Percentiles rank a stretch among this genome's conserved stretches.
Conservation (phyloP, 2,797 vertebrate species). For the Epinephelus coioides region DNA sequence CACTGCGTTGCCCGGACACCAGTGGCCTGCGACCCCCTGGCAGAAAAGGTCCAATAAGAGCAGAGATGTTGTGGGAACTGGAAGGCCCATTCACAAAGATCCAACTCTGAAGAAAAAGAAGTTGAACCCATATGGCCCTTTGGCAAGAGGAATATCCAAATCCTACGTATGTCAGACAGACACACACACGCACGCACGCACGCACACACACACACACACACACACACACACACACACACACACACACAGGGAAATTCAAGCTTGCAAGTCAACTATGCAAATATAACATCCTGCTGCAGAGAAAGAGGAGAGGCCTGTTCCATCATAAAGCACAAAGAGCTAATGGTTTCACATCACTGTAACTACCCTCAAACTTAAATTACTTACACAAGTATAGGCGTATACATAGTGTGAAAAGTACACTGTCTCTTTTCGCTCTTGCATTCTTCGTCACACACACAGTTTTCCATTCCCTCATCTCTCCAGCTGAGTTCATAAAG, state of each 20-base stretch:
- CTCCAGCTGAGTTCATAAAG: conserved; percentile 23
- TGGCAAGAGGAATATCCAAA: conserved; percentile 34
- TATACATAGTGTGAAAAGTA: background rate
- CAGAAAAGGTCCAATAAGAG: conserved; percentile 54
- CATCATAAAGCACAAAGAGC: conserved; percentile 21
- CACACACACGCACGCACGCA: background rate
- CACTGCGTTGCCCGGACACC: conserved; percentile 72
- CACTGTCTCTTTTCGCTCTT: background rate
- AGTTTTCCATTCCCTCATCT: conserved; percentile 6
- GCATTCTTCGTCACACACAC: background rate
- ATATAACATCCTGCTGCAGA: conserved; percentile 56
- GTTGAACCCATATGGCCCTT: conserved; percentile 35
- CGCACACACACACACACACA: background rate
- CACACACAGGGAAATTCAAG: conserved; percentile 22
- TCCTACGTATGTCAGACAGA: conserved; percentile 13
- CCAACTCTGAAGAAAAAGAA: conserved; percentile 53
- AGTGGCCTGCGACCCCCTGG: conserved; percentile 57
- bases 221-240: background rate
- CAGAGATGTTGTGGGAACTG: conserved; percentile 66
- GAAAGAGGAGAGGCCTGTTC: conserved; percentile 29
- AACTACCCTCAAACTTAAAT: conserved; percentile 28
- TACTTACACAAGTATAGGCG: background rate
- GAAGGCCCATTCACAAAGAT: conserved; percentile 56
- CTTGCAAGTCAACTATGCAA: conserved; percentile 41
- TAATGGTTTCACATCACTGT: conserved; percentile 30